Evolutionary conservation across 2,113 vertebrate species (phyloP).

Genomic region (Felis chaus): DNA sequence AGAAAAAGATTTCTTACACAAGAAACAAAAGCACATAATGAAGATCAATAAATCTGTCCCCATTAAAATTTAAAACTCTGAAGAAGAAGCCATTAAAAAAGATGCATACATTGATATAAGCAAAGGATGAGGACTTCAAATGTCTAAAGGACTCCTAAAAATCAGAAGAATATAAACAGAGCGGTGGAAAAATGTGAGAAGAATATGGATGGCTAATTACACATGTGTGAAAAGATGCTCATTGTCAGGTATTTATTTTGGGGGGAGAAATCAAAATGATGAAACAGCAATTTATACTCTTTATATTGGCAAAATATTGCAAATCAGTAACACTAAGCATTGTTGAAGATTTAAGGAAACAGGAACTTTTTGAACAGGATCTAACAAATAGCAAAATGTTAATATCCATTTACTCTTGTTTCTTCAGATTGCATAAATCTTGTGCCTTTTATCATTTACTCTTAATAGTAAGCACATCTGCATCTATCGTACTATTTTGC

Average conservation of each 20-base stretch:
- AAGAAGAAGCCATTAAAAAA: conserved; percentile 4
- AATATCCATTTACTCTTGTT: background rate
- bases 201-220: background rate
- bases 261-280: background rate
- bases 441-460: background rate
- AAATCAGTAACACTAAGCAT: background rate
- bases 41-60: background rate
- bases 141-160: background rate
- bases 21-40: background rate
- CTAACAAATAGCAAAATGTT: background rate
- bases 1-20: background rate
- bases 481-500: background rate
- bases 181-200: background rate
- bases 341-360: background rate
- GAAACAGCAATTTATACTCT: background rate
- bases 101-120: background rate
- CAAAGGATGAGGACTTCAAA: background rate
- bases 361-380: background rate
- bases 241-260: background rate
- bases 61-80: background rate
- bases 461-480: background rate
- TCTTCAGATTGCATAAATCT: background rate
- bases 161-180: background rate
- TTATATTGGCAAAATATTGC: background rate
- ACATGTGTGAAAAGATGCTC: background rate